Evolutionary conservation across 2,797 vertebrate genomes (phyloP).

Genomic region (Erithacus rubecula): DNA sequence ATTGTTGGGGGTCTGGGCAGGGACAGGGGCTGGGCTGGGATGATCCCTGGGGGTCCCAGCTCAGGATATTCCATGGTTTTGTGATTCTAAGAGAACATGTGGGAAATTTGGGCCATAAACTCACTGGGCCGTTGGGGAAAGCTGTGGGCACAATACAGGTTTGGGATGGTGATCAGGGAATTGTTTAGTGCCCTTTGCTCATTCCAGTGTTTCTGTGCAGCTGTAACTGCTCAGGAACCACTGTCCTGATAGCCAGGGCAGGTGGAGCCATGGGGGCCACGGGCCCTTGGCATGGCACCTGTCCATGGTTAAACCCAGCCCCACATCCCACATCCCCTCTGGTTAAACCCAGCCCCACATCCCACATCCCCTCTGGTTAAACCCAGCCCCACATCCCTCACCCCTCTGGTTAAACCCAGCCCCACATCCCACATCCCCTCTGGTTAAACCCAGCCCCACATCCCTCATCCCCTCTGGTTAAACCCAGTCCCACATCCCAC

Average conservation of each 20-base stretch:
- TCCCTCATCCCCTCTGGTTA: no score
- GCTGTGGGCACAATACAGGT: fast-evolving
- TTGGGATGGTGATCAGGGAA: not conserved
- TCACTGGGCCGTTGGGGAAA: fast-evolving
- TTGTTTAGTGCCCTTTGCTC: fast-evolving
- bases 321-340: no score
- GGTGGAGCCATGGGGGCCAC: not conserved
- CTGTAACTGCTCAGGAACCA: fast-evolving
- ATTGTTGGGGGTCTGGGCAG: not conserved
- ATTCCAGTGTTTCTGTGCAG: not conserved
- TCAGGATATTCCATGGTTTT: fast-evolving
- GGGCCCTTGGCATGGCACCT: no score
- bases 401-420: no score
- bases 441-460: no score
- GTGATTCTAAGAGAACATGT: not conserved
- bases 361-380: no score
- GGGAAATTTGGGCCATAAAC: not conserved
- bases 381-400: no score
- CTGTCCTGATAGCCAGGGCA: not conserved
- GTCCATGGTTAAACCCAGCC: no score
- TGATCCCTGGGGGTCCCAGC: not conserved
- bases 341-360: no score
- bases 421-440: no score
- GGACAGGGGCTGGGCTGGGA: not conserved
- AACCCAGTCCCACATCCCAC: no score